phyloP scores from a whole-genome alignment of 2,888 invertebrate genomes.

The Lepeophtheirus nordmannii region DNA sequence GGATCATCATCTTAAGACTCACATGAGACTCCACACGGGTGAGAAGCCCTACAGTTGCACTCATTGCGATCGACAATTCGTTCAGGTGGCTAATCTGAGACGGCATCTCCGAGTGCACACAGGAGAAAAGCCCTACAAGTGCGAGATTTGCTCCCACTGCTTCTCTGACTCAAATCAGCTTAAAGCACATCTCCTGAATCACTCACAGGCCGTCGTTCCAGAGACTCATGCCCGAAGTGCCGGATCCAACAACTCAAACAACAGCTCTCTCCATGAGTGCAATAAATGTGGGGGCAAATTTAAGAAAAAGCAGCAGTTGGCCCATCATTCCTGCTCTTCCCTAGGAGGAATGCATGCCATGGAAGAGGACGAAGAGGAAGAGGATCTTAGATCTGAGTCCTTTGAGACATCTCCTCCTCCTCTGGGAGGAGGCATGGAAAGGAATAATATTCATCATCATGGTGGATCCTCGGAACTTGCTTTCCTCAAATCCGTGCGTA shows the following conservation, averaged over 20 bases:
- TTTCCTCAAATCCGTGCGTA: background rate
- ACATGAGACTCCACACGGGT: conserved; percentile 78
- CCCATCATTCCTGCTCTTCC: conserved; percentile 63
- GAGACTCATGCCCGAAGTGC: no score
- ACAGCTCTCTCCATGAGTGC: conserved; percentile 69
- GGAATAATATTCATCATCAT: background rate
- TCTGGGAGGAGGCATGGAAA: background rate
- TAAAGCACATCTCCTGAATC: conserved; percentile 72
- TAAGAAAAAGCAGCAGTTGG: conserved; percentile 65
- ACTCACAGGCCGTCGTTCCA: conserved; percentile 36
- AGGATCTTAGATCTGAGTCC: background rate
- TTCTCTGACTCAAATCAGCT: conserved; percentile 84
- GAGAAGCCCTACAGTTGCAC: conserved; percentile 83
- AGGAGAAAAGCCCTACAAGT: conserved; percentile 71
- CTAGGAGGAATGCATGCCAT: conserved; percentile 23
- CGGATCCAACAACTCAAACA: conserved; percentile 32
- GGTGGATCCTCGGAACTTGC: background rate
- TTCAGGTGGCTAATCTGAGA: conserved; percentile 77
- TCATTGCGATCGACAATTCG: conserved; percentile 79
- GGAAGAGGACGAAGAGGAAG: background rate
- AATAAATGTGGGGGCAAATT: conserved; percentile 60
- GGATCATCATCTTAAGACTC: conserved; percentile 82
- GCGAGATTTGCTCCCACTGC: conserved; percentile 64
- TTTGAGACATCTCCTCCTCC: background rate
- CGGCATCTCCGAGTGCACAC: conserved; percentile 79